phyloP scores from a whole-genome alignment of 1,140 invertebrate species.

The Colletes latitarsis region DNA sequence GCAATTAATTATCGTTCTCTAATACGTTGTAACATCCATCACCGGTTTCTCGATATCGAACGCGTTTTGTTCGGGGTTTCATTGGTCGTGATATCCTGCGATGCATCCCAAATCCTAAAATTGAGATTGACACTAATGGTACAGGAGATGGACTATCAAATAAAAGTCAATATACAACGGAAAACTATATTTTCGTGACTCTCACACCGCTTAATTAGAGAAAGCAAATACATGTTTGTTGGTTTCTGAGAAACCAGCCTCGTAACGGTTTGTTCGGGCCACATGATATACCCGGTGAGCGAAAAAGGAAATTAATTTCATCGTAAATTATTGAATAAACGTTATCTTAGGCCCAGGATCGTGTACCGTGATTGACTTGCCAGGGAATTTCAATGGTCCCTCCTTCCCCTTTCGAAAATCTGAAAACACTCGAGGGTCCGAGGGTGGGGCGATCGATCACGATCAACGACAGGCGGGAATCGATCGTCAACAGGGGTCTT shows the following conservation, averaged over 20 bases:
- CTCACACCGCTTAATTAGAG: too few relatives aligned
- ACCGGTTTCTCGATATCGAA: background rate
- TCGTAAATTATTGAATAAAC: too few relatives aligned
- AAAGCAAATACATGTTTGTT: too few relatives aligned
- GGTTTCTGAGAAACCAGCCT: too few relatives aligned
- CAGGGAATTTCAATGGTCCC: too few relatives aligned
- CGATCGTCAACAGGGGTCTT: background rate
- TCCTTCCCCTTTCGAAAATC: background rate
- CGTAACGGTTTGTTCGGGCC: too few relatives aligned
- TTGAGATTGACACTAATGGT: background rate
- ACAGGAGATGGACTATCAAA: too few relatives aligned
- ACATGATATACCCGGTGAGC: too few relatives aligned
- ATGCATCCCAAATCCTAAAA: background rate
- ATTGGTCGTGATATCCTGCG: background rate
- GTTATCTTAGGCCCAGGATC: too few relatives aligned
- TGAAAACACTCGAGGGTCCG: background rate
- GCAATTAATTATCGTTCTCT: slow-evolving; percentile 60
- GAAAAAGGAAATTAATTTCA: background rate
- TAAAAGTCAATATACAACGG: too few relatives aligned
- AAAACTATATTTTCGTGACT: too few relatives aligned
- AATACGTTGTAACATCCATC: slow-evolving; percentile 53
- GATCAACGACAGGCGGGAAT: background rate
- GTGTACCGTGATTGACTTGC: too few relatives aligned
- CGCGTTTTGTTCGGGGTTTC: background rate
- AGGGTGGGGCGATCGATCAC: slow-evolving; percentile 34